Evolutionary conservation across 2,888 invertebrate species (phyloP), one percentile per base, ranked within the genome.

Genomic region (Dioctria rufipes): DNA sequence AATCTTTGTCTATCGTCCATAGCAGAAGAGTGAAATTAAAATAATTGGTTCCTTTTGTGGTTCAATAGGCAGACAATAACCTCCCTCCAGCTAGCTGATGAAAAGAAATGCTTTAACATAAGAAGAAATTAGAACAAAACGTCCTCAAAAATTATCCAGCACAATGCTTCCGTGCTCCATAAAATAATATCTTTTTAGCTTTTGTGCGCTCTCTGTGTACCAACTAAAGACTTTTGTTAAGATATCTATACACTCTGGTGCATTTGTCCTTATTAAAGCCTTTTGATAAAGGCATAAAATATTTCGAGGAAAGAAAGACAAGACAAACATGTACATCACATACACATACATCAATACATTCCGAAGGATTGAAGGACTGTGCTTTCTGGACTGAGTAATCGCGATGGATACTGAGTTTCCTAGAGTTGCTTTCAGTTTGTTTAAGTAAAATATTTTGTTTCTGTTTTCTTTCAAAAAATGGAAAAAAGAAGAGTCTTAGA

Each of bases 71-170:
- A 63, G 37, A 63, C 40, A 63, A 63, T 63, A 37, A 63, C 40
- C 63, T 25, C 63, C 5, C 40, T 63, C 37, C 8, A 37, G 8
- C 39, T 13, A 13, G 63, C 40, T 40, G 63, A 63, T 63, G 39
- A 37, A 63, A 63, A 63, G 40, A 37, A 63, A 63, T 63, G 63
- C 40, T 63, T 63, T 63, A 39, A 63, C 5, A 63, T 37, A 63
- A 25, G 63, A 39, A 63, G 40, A 63, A 63, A 63, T 63, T 63
- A 40, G 63, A 63, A 40, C 63, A 63, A 63, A 63, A 63, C 37
- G 63, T 63, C 37, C 63, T 40, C 40, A 8, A 63, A 63, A 63
- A 63, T 63, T 63, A 63, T 63, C 25, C 63, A 40, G 63, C 6
- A 63, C 63, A 63, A 63, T 63, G 63, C 39, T 63, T 63, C 11